Conservation (phyloP, 2,113 vertebrate genomes). For the Dasyurus viverrinus region DNA sequence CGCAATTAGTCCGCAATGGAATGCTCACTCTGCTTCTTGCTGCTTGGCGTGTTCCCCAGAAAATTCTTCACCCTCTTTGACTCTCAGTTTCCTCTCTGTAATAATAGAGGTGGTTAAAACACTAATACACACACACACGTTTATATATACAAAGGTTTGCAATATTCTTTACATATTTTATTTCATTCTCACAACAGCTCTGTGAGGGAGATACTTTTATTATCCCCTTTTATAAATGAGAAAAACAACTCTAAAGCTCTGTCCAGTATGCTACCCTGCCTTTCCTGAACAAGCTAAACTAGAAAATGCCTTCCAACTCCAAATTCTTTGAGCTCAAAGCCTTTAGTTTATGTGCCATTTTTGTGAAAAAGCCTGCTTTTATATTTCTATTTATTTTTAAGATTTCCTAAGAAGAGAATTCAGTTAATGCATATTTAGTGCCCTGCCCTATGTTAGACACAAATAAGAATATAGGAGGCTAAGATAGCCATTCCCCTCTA, state of each 20-base stretch:
- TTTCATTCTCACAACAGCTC: not conserved
- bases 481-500: not conserved
- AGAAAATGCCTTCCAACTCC: not conserved
- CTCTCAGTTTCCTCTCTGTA: not conserved
- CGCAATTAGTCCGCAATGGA: not conserved
- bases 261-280: no score
- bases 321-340: not conserved
- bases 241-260: not conserved
- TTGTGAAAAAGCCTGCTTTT: not conserved
- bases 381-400: not conserved
- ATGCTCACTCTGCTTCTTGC: not conserved
- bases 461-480: not conserved
- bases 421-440: slow-evolving; percentile 21
- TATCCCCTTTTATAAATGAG: not conserved
- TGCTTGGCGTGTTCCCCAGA: not conserved
- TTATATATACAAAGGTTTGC: not conserved
- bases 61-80: not conserved
- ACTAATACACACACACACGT: no score
- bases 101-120: not conserved
- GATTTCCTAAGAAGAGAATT: not conserved
- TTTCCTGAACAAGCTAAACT: no score
- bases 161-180: not conserved
- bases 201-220: not conserved
- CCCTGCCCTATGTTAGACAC: not conserved
- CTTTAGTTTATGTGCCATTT: slow-evolving; percentile 33